These are phyloP conservation scores for Myoxocephalus aenaeus DNA, from an alignment of 2,797 vertebrate species.

Conservation along the genomic window DNA sequence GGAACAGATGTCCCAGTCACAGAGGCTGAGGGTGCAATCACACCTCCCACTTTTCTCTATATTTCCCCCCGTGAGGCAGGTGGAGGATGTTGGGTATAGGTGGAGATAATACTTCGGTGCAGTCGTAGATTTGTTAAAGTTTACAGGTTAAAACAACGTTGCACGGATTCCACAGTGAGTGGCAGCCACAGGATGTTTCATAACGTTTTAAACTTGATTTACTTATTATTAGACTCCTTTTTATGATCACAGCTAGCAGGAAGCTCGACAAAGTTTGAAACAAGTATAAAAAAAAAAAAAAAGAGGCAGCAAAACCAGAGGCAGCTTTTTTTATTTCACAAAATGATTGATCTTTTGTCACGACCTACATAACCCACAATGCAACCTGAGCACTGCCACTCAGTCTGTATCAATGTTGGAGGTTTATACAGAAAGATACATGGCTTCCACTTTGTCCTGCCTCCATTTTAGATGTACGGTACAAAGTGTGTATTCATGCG, in stretches of 20 bases:
- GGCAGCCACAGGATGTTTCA: neutral
- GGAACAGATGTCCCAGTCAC: slow-evolving; percentile 77
- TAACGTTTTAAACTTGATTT: neutral
- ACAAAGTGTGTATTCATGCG: neutral
- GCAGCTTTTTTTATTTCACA: neutral
- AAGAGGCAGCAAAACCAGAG: neutral
- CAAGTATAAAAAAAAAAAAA: neutral
- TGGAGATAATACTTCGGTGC: slow-evolving; percentile 14
- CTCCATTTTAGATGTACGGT: neutral
- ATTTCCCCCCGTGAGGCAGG: neutral
- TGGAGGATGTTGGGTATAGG: slow-evolving; percentile 19
- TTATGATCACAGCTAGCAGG: neutral
- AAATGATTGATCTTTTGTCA: neutral
- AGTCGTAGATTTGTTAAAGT: slow-evolving; percentile 13
- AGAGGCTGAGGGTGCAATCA: slow-evolving; percentile 64
- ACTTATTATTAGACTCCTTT: neutral
- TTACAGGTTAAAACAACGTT: neutral
- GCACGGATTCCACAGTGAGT: neutral
- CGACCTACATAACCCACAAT: neutral
- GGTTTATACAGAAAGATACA: neutral
- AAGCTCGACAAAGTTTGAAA: neutral
- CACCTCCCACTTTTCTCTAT: slow-evolving; percentile 34
- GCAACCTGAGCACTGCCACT: neutral
- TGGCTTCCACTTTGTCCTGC: neutral
- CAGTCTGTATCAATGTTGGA: neutral